Percentiles rank a stretch among this genome's conserved stretches.
phyloP scores from a whole-genome alignment of 2,797 vertebrate species.

The Hypotaenidia okinawae region DNA sequence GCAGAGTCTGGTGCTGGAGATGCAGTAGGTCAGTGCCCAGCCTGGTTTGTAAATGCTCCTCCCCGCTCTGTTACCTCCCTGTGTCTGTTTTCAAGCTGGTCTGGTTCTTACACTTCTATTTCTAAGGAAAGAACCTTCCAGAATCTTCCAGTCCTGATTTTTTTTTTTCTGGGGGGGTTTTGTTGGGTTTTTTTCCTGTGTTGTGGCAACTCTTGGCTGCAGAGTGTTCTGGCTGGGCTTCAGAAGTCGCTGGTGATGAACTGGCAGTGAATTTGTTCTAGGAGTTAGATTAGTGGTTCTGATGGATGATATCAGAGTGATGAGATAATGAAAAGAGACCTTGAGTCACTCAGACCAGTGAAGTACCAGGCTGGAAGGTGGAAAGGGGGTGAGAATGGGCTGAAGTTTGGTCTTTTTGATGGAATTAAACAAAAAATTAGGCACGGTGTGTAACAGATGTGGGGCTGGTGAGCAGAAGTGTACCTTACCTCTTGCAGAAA shows the following conservation, averaged over 20 bases:
- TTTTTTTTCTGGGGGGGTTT: too few relatives aligned
- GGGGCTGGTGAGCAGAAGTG: background rate
- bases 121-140: background rate
- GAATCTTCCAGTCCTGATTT: background rate
- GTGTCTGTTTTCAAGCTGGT: background rate
- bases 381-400: background rate
- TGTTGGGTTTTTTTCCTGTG: background rate
- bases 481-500: background rate
- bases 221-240: background rate
- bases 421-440: background rate
- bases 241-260: background rate
- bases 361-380: background rate
- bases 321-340: background rate
- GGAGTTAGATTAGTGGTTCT: background rate
- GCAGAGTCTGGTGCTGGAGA: constrained; percentile 75
- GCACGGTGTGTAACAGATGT: background rate
- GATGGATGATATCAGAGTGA: background rate
- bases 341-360: background rate
- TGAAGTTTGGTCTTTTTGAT: background rate
- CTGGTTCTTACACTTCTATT: constrained; percentile 8
- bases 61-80: background rate
- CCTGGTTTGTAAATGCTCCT: background rate
- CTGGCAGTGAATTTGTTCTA: background rate
- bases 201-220: background rate
- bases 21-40: constrained; percentile 76